Evolutionary conservation across 2,113 vertebrate genomes (phyloP).

Genomic region (Willisornis vidua): DNA sequence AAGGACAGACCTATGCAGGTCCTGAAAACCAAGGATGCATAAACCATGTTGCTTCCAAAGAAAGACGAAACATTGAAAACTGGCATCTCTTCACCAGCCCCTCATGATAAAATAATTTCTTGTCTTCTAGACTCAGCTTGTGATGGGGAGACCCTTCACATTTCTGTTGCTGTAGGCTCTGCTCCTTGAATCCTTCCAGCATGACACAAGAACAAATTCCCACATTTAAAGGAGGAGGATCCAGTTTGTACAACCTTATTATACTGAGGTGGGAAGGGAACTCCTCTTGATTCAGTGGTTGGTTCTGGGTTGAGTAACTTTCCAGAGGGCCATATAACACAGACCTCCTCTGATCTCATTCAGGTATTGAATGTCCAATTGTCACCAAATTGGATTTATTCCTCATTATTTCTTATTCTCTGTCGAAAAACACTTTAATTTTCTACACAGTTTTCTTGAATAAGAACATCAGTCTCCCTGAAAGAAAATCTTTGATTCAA

Average conservation of each 20-base stretch:
- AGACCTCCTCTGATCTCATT: neutral
- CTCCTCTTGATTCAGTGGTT: neutral
- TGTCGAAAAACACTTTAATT: neutral
- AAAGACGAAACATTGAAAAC: neutral
- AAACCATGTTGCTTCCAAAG: neutral
- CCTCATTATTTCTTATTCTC: neutral
- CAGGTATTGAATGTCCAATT: neutral
- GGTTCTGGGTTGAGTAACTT: neutral
- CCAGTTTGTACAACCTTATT: accelerated
- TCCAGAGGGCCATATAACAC: neutral
- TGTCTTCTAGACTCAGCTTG: neutral
- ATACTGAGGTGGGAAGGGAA: neutral
- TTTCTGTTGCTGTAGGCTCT: neutral
- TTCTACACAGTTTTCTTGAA: conserved; percentile 15
- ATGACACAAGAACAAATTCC: neutral
- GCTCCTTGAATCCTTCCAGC: neutral
- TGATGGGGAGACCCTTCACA: neutral
- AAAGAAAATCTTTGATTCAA: conserved; percentile 32
- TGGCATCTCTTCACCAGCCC: neutral
- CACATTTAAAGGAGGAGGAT: neutral
- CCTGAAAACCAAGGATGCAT: neutral
- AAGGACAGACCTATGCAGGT: neutral
- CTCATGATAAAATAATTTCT: neutral
- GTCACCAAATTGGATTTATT: conserved; percentile 9
- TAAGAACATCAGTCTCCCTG: neutral